These are phyloP conservation scores for Pholis gunnellus DNA, from an alignment of 2,113 vertebrate species.

Conservation along the genomic window DNA sequence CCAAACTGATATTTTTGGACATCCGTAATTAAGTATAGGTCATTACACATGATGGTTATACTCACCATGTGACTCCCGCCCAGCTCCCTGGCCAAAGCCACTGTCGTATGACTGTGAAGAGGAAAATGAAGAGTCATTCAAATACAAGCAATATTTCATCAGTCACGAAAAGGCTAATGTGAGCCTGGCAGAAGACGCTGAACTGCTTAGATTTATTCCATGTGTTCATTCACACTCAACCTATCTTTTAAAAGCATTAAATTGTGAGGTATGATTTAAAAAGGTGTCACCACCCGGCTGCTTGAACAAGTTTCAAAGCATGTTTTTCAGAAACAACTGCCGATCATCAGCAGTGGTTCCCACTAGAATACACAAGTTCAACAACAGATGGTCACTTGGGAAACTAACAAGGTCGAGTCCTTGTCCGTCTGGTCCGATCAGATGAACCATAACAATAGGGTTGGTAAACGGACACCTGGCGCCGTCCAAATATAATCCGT, in stretches of 20 bases:
- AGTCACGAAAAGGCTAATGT: neutral
- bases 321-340: neutral
- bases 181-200: neutral
- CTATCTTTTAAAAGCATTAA: neutral
- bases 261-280: neutral
- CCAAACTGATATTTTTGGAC: neutral
- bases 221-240: neutral
- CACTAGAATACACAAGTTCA: neutral
- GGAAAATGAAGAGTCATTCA: conserved; percentile 36
- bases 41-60: conserved; percentile 18
- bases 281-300: neutral
- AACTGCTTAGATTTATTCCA: neutral
- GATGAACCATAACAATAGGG: conserved; percentile 20
- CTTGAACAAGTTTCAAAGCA: neutral
- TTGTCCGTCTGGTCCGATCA: conserved; percentile 8
- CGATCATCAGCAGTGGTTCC: neutral
- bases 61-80: conserved; percentile 98
- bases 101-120: conserved; percentile 94
- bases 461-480: conserved; percentile 26
- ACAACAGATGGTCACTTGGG: conserved; percentile 4
- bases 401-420: neutral
- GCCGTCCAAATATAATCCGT: neutral
- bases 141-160: conserved; percentile 8
- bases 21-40: neutral
- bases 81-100: conserved; percentile 95